Conservation (phyloP, 2,797 vertebrate species). For the Sebastolobus altivelis region DNA sequence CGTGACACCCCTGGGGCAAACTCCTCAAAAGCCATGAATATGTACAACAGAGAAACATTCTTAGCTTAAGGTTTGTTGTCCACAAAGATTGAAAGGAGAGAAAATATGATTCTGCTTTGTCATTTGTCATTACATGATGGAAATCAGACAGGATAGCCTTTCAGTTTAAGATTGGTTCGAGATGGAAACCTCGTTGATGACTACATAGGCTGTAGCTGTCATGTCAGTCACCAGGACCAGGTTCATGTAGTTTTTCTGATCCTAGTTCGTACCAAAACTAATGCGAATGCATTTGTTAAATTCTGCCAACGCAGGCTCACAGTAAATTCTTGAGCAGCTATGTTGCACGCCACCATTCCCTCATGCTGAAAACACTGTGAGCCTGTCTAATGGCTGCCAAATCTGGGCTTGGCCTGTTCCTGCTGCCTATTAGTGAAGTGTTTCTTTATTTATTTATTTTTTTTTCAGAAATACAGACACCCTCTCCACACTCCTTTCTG, state of each 20-base stretch:
- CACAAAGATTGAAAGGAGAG: neutral
- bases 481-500: neutral
- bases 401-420: constrained; percentile 37
- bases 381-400: constrained; percentile 45
- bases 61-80: neutral
- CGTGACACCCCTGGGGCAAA: too few species aligned
- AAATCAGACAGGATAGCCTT: neutral
- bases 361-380: constrained; percentile 28
- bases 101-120: neutral
- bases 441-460: neutral
- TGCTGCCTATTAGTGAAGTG: constrained; percentile 30
- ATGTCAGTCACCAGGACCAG: neutral
- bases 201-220: neutral
- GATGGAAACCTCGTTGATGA: neutral
- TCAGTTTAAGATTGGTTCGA: neutral
- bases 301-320: neutral
- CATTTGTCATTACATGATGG: neutral
- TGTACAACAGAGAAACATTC: neutral
- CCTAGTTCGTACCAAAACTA: neutral
- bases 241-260: neutral
- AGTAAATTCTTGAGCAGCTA: constrained; percentile 23
- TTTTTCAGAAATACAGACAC: neutral
- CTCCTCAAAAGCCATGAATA: neutral
- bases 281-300: neutral
- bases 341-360: constrained; percentile 8